These are phyloP conservation scores for Chionomys nivalis DNA, from an alignment of 2,113 vertebrate species.

Conservation along the genomic window DNA sequence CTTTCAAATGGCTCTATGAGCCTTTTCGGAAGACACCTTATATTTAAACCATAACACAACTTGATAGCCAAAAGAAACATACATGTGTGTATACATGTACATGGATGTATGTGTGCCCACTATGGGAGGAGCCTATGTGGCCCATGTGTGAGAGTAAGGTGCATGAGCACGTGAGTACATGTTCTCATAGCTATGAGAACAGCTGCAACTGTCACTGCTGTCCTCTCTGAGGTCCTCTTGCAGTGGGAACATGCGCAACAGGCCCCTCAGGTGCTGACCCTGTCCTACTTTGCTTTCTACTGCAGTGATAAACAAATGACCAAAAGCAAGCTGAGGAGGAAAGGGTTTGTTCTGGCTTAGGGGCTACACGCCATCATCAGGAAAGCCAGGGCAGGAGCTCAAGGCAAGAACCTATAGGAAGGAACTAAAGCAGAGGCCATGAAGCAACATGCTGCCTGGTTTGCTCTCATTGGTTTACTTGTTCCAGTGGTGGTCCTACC, in stretches of 20 bases:
- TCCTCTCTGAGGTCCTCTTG: background rate
- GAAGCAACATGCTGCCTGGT: background rate
- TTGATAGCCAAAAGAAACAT: background rate
- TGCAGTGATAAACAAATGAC: background rate
- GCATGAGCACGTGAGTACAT: background rate
- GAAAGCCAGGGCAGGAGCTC: background rate
- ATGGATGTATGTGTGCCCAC: background rate
- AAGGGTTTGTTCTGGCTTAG: background rate
- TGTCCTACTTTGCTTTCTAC: background rate
- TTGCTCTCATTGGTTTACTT: background rate
- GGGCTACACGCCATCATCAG: background rate
- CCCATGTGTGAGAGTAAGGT: background rate
- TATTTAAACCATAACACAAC: background rate
- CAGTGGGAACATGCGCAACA: background rate
- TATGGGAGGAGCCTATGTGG: background rate
- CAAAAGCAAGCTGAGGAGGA: background rate
- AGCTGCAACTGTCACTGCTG: too few relatives aligned
- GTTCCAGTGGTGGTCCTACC: background rate
- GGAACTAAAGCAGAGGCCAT: background rate
- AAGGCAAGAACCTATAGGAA: background rate
- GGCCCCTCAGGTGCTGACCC: background rate
- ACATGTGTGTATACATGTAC: background rate
- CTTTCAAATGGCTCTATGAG: background rate
- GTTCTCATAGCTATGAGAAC: background rate
- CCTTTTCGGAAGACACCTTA: background rate